Percentiles rank a stretch among this genome's conserved stretches.
Conservation (phyloP, 2,113 vertebrate genomes). For the Silurus asotus region DNA sequence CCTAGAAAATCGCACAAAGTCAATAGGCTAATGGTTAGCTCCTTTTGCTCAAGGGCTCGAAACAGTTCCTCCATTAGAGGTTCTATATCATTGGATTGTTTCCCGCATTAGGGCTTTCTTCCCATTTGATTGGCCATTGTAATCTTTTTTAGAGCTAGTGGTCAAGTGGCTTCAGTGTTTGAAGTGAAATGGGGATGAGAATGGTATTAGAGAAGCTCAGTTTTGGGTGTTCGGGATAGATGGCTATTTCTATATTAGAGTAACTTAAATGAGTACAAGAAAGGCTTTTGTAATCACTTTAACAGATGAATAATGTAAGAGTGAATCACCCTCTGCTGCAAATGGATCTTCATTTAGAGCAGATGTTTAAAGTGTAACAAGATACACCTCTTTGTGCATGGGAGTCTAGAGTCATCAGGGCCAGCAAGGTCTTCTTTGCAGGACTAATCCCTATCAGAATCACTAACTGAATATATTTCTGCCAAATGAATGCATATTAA, state of each 20-base stretch:
- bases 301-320: not conserved
- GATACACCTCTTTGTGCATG: not conserved
- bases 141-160: not conserved
- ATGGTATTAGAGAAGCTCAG: not conserved
- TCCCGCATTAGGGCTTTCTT: not conserved
- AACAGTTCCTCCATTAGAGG: not conserved
- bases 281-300: not conserved
- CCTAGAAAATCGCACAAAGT: slow-evolving; percentile 7
- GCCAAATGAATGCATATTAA: no score
- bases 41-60: slow-evolving; percentile 7
- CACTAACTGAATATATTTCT: no score
- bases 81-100: slow-evolving; percentile 8
- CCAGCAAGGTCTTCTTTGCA: no score
- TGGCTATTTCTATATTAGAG: not conserved
- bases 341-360: not conserved
- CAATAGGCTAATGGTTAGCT: slow-evolving; percentile 27
- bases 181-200: not conserved
- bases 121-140: not conserved
- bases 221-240: not conserved
- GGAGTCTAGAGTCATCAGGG: no score
- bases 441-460: no score
- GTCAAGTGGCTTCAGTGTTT: not conserved
- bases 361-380: not conserved
- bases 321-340: not conserved
- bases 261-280: not conserved